These are phyloP conservation scores for Rhopalosiphum maidis DNA, from an alignment of 1,140 invertebrate genomes.

Conservation along the genomic window DNA sequence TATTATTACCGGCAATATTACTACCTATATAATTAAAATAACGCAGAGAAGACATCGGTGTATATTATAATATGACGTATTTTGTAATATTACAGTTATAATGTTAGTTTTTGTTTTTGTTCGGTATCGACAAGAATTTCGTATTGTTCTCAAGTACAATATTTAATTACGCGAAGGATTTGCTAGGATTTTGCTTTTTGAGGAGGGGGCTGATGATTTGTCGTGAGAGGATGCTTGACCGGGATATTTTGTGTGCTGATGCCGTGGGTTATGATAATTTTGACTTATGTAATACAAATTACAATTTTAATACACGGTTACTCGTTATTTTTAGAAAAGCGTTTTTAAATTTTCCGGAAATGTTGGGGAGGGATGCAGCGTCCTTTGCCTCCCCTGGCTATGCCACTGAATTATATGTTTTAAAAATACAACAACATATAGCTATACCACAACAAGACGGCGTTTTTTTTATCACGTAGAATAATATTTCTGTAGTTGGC, in stretches of 20 bases:
- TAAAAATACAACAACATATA: no score
- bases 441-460: not conserved
- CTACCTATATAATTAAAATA: constrained; percentile 11
- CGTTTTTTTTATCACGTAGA: not conserved
- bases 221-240: not conserved
- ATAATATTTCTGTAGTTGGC: not conserved
- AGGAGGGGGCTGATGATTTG: not conserved
- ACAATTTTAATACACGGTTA: not conserved
- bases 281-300: not conserved
- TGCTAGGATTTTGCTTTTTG: not conserved
- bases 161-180: not conserved
- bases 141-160: not conserved
- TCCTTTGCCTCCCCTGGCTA: not conserved
- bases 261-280: not conserved
- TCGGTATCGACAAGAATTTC: not conserved
- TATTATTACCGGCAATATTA: not conserved
- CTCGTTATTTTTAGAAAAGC: not conserved
- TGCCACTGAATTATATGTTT: not conserved
- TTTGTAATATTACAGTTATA: not conserved
- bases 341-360: not conserved
- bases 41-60: constrained; percentile 25
- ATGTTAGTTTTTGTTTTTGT: not conserved
- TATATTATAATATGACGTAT: not conserved
- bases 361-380: not conserved
- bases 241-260: not conserved